Conservation (phyloP, 2,888 invertebrate species). For the Syrista parreyssii region DNA sequence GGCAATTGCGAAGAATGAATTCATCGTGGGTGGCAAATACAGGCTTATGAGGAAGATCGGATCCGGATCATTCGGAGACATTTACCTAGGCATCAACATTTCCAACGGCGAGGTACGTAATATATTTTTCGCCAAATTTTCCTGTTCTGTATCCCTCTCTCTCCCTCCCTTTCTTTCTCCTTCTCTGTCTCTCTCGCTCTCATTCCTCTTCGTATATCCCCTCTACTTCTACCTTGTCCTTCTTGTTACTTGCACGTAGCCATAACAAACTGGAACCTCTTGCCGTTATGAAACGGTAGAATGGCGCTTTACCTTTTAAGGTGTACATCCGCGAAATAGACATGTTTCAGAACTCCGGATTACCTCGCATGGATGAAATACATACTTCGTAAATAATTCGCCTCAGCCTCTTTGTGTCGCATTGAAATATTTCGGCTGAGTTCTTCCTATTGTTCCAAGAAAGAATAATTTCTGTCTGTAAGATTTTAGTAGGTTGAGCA, state of each 20-base stretch:
- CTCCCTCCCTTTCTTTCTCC: constrained; percentile 5
- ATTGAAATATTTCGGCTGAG: no score
- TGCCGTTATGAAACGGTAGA: constrained; percentile 23
- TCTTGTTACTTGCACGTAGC: constrained; percentile 15
- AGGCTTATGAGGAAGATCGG: constrained; percentile 96
- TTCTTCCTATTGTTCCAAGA: no score
- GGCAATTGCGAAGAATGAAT: constrained; percentile 71
- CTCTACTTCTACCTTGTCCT: constrained; percentile 19
- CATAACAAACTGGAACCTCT: constrained; percentile 21
- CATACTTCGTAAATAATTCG: not conserved
- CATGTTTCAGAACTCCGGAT: not conserved
- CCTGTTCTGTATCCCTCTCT: constrained; percentile 17
- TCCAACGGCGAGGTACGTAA: constrained; percentile 86
- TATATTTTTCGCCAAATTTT: constrained; percentile 24
- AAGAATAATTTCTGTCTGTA: no score
- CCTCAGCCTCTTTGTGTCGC: no score
- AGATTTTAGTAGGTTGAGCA: no score
- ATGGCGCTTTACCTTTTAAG: constrained; percentile 11
- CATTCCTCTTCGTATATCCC: constrained; percentile 21
- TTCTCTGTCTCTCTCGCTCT: constrained; percentile 16
- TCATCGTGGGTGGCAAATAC: constrained; percentile 92
- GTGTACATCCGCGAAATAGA: not conserved
- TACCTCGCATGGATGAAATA: not conserved
- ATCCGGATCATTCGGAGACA: constrained; percentile 99
- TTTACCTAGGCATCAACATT: constrained; percentile 94